Base-by-base conservation (phyloP, 2,888 invertebrate genomes). In the Meiosimyza platycephala region DNA sequence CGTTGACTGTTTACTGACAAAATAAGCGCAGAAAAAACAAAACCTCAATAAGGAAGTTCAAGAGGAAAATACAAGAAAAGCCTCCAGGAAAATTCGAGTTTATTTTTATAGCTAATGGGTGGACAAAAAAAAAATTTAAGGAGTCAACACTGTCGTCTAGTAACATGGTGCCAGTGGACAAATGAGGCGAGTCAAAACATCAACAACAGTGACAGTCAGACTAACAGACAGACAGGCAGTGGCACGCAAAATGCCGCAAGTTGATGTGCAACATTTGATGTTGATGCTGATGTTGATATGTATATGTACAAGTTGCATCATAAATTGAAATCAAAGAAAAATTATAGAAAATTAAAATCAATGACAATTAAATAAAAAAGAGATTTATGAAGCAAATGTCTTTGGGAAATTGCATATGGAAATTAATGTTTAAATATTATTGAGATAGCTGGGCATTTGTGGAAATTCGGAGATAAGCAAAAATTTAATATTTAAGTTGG, bases 1-100 rank as follows among this genome's bases (percentile, higher is more conserved):
- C 40, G 40, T 40, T 40, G 40, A 40, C 6, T 40, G 40, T 40
- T 40, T 40, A 9, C 40, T 40, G 40, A 40, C 40, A 40, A 40
- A 40, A 6, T 28, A 28, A 28, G 28, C 28, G 28, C 28, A 18
- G 6, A 18, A 13, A 55, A 57, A 22, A 22, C 22, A 22, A 22
- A 57, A 57, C 57, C 18, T 28, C 60, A 62, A 62, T 40, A 62
- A 62, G 60, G 60, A 62, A 62, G 60, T 62, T 62, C 60, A 62
- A n/a, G 47, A 12, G 15, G 54, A 54, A 15, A 16, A 40, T 7
- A 40, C 40, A 40, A 40, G 40, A 40, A 40, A 40, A 40, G 40
- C 40, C 40, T 40, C 40, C 40, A 40, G 40, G 40, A 40, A 40
- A 40, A 40, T 40, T 3, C 40, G 5, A 2, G 5, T 40, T 40